phyloP scores from a whole-genome alignment of 2,797 vertebrate species.

The Xenops minutus region DNA sequence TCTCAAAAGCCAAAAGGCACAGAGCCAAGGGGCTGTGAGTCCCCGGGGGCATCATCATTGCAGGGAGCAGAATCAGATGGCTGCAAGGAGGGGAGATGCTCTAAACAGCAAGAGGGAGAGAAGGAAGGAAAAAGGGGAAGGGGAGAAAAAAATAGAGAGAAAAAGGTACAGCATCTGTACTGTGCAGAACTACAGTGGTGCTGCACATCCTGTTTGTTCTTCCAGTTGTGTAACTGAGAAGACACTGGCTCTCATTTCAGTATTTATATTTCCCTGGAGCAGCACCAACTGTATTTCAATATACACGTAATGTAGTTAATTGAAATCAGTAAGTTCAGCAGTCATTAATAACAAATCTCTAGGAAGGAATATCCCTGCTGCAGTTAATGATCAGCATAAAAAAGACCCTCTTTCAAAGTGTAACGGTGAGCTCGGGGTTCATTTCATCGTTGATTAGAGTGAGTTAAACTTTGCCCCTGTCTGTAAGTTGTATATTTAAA shows the following conservation, averaged over 20 bases:
- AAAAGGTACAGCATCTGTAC: neutral
- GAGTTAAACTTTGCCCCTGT: constrained; percentile 74
- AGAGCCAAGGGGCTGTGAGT: neutral
- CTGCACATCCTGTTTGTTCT: neutral
- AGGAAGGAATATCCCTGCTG: constrained; percentile 54
- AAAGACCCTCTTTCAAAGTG: constrained; percentile 36
- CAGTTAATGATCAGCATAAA: constrained; percentile 58
- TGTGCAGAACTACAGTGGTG: neutral
- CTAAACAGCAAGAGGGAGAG: neutral
- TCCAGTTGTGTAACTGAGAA: neutral
- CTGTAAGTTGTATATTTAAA: constrained; percentile 65
- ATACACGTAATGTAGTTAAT: constrained; percentile 63
- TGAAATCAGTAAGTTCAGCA: constrained; percentile 76
- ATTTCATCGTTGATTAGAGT: constrained; percentile 74
- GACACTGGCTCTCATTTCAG: constrained; percentile 37
- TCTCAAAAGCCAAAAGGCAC: neutral
- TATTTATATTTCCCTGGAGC: constrained; percentile 72
- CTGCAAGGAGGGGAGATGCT: neutral
- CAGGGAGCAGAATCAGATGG: neutral
- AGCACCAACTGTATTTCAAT: constrained; percentile 62
- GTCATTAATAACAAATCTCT: constrained; percentile 74
- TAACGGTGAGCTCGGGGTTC: constrained; percentile 47
- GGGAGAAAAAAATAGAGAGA: neutral
- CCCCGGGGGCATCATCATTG: neutral
- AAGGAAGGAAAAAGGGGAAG: neutral